Conservation (phyloP, 2,797 vertebrate species). For the Galagoides demidoff region DNA sequence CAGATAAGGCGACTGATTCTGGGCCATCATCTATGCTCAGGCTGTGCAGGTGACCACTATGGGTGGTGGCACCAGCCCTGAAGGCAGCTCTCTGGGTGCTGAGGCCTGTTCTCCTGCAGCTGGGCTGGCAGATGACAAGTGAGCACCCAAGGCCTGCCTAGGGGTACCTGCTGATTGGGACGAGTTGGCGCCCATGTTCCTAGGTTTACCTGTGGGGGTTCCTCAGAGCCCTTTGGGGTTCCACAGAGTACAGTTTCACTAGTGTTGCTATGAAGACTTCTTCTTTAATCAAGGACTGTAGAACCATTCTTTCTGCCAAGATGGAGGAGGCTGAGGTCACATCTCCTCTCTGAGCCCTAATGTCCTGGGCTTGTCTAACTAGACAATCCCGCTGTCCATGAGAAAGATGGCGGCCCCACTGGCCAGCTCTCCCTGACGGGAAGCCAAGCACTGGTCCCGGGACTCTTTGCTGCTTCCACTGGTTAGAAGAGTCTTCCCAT, state of each 20-base stretch:
- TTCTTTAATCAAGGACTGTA: background rate
- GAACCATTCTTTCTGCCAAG: background rate
- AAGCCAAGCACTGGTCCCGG: background rate
- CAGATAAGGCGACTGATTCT: background rate
- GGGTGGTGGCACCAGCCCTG: background rate
- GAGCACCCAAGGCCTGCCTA: background rate
- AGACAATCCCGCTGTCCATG: background rate
- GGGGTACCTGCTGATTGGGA: no score
- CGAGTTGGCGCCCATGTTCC: background rate
- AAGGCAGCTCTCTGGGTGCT: background rate
- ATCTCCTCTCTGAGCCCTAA: no score
- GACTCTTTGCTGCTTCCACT: background rate
- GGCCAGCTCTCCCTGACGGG: background rate
- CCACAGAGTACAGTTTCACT: background rate
- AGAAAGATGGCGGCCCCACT: background rate
- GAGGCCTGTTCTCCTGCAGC: background rate
- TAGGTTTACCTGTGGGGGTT: background rate
- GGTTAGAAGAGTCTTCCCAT: background rate
- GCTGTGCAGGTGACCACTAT: background rate
- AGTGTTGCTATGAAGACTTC: background rate
- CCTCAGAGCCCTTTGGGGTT: background rate
- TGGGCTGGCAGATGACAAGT: background rate
- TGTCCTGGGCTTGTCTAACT: background rate
- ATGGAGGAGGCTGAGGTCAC: background rate
- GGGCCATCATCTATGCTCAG: background rate